Conservation (phyloP, 2,888 invertebrate species). For the Prosopocoilus inquinatus region DNA sequence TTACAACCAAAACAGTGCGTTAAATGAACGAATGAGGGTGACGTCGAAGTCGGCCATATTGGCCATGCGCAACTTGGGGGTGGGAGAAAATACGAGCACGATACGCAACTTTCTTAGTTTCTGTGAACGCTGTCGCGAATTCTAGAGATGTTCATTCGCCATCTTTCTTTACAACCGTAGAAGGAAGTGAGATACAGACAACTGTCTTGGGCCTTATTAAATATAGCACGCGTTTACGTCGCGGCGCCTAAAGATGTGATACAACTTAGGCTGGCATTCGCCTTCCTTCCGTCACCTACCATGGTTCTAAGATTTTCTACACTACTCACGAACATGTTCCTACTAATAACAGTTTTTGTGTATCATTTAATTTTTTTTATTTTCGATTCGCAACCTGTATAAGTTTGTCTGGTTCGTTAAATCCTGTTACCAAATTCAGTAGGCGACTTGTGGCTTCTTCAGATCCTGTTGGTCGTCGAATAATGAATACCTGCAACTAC, state of each 20-base stretch:
- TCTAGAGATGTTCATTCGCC: constrained; percentile 34
- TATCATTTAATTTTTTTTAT: neutral
- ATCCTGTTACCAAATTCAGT: neutral
- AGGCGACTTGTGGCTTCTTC: constrained; percentile 1
- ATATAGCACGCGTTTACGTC: constrained; percentile 31
- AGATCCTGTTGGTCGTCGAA: neutral
- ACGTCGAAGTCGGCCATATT: constrained; percentile 44
- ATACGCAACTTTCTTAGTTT: constrained; percentile 41
- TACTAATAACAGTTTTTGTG: neutral
- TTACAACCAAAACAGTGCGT: constrained; percentile 33
- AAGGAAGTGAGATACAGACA: constrained; percentile 27
- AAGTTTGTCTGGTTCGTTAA: too few relatives aligned
- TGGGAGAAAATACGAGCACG: constrained; percentile 29
- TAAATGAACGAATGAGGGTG: constrained; percentile 36
- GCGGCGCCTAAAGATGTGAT: constrained; percentile 38
- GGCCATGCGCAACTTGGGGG: constrained; percentile 39
- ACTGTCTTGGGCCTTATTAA: constrained; percentile 17
- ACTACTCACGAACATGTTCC: neutral
- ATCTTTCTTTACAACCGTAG: constrained; percentile 26
- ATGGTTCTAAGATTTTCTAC: constrained; percentile 16
- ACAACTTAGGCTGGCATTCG: constrained; percentile 40
- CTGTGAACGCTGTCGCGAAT: constrained; percentile 27
- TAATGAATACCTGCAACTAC: constrained; percentile 1
- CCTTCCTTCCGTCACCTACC: constrained; percentile 38
- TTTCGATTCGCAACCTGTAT: neutral